Percentiles rank a stretch among this genome's conserved stretches.
Conservation (phyloP, 2,888 invertebrate species). For the Syritta pipiens region DNA sequence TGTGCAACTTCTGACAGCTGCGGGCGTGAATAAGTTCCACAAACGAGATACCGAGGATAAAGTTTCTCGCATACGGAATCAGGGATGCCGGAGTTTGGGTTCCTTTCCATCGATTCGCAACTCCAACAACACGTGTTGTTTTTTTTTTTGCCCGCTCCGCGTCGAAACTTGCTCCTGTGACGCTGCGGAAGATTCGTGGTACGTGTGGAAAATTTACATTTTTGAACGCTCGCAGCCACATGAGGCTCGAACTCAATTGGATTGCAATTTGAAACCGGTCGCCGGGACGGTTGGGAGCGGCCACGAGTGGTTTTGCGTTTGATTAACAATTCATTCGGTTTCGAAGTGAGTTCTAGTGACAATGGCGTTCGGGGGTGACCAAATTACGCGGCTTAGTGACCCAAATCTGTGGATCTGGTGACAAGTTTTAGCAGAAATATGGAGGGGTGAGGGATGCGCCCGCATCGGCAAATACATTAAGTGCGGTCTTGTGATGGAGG, state of each 20-base stretch:
- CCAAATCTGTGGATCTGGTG: neutral
- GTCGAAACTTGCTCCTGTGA: no score
- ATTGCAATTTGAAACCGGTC: slow-evolving; percentile 3
- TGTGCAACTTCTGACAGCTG: slow-evolving; percentile 56
- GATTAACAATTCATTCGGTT: slow-evolving; percentile 7
- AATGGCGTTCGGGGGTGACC: no score
- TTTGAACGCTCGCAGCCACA: neutral
- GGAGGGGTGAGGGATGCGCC: no score
- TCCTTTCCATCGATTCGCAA: slow-evolving; percentile 10
- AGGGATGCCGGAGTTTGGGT: neutral
- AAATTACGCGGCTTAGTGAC: slow-evolving; percentile 6
- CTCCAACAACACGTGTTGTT: slow-evolving; percentile 37
- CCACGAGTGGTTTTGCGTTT: neutral
- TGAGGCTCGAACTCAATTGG: neutral
- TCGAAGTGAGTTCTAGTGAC: slow-evolving; percentile 1
- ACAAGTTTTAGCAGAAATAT: no score
- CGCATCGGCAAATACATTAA: no score
- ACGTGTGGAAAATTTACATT: slow-evolving; percentile 17
- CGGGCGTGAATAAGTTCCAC: slow-evolving; percentile 38
- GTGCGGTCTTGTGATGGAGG: no score
- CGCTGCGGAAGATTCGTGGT: no score
- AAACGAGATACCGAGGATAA: neutral
- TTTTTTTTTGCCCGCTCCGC: neutral
- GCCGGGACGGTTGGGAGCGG: neutral
- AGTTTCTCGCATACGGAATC: neutral